Base-by-base conservation (phyloP, 2,888 invertebrate genomes). In the Sturmia bella region DNA sequence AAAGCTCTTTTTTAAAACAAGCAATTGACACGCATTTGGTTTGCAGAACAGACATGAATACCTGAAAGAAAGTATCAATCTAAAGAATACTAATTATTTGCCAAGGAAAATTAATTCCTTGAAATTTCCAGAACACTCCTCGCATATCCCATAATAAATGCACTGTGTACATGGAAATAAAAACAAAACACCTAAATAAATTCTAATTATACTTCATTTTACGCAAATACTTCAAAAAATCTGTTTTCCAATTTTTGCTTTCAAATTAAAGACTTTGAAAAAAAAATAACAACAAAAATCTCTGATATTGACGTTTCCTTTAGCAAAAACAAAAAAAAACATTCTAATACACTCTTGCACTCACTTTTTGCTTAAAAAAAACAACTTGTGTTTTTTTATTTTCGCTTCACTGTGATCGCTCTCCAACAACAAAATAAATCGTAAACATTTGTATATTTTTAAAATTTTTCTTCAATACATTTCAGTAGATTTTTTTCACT, bases 301-400 rank as follows among this genome's bases (percentile, higher is more conserved):
- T 17, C 24, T 17, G 13, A 66, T 17, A 66, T 13, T 41, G 19
- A 54, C 24, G 41, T 41, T 66, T 66, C 66, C 66, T 52, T 66
- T 19, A 1, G 24, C 2, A 50, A 21, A n/a, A 27, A 32, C 45
- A 6, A 50, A 37, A 37, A 39, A 19, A 39, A 12, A 39, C 4
- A 19, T n/a, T n/a, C 3, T 32, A 32, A 7, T 7, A n/a, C 19
- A 50, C 21, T 50, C 24, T 24, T 50, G 27, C 61, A 52, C 43
- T 43, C 32, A 54, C 54, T 32, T 63, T 63, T 72, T 50, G 54
- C 63, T 41, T 12, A 54, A 52, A 39, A 72, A 72, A 61, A 0
- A 5, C 11, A n/a, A n/a, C n/a, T n/a, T n/a, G n/a, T n/a, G n/a
- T n/a, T n/a, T n/a, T 27, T 61, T 27, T 2, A 15, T 19, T 17